A percentile compares a stretch with the other conserved stretches of the same genome.
Conservation (phyloP, 2,113 vertebrate genomes). For the Microcebus murinus region DNA sequence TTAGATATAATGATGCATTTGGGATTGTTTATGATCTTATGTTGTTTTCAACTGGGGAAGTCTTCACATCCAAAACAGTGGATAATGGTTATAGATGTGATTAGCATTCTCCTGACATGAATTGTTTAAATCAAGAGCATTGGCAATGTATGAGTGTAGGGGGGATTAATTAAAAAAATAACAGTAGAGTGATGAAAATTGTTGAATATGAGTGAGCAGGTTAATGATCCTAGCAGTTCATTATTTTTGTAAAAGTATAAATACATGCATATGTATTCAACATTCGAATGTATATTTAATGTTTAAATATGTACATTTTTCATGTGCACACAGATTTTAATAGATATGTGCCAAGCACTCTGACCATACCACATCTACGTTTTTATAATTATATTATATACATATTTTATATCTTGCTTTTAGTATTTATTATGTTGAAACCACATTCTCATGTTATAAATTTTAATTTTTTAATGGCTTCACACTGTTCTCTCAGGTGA, state of each 20-base stretch:
- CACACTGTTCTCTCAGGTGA: not conserved
- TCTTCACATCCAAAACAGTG: not conserved
- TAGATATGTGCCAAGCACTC: not conserved
- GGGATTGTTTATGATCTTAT: not conserved
- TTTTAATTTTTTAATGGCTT: not conserved
- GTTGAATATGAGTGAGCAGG: not conserved
- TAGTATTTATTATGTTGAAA: not conserved
- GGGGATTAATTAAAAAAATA: not conserved
- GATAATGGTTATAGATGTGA: not conserved
- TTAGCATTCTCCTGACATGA: not conserved
- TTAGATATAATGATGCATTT: not conserved
- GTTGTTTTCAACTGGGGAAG: not conserved
- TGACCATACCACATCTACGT: not conserved
- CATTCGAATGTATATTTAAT: not conserved
- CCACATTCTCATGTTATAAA: not conserved
- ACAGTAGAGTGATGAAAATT: not conserved
- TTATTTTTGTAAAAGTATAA: not conserved
- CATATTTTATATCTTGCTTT: not conserved
- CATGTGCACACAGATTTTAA: not conserved
- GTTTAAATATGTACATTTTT: not conserved
- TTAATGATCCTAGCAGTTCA: not conserved
- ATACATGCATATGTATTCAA: not conserved
- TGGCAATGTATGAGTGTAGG: not conserved
- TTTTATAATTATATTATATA: not conserved
- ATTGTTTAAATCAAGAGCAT: not conserved